Base-by-base conservation (phyloP, 2,888 invertebrate species). In the Silvanus unidentatus region DNA sequence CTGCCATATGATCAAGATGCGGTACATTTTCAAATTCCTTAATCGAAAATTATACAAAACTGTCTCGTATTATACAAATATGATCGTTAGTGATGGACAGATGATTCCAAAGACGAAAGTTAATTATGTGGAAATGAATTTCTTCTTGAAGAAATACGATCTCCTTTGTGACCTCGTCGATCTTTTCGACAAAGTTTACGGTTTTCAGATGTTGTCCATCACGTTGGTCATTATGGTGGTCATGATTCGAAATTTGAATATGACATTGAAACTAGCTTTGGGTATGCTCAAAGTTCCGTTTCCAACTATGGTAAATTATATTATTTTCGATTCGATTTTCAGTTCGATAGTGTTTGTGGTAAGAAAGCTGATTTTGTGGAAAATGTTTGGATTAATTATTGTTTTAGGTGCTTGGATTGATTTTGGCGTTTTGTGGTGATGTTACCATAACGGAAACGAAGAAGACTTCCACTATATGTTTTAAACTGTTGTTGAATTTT, bases 71-170 rank as follows among this genome's bases (percentile, higher is more conserved):
- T 22, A 22, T 22, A 5, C 22, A 8, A 22, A 22, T 22, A 22
- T 5, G 3, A 22, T 22, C 8, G n/a, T 32, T 32, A 11, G 32
- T 32, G 32, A 12, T 11, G 12, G 10, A n/a, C 10, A 28, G 28
- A 8, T 6, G 28, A 10, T 32, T 32, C 8, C 8, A 22, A 22
- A 22, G 8, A 22, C 12, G 12, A 82, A 66, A 77, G 88, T 60
- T 80, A 40, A 36, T 38, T 44, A 76, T 39, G 88, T 74, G 1
- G 88, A 86, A 58, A 96, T 92, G 37, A 42, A 45, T 43, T 34
- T 53, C 37, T 45, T 53, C 45, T 32, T 52, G 16, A 49, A 47
- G 30, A 47, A 51, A 16, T 50, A 53, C 29, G 49, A 53, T 12
- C 42, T 48, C 8, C 34, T 57, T 6, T 54, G 37, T 37, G 46